Base-by-base conservation (phyloP, 2,888 invertebrate genomes). In the Oscheius onirici region DNA sequence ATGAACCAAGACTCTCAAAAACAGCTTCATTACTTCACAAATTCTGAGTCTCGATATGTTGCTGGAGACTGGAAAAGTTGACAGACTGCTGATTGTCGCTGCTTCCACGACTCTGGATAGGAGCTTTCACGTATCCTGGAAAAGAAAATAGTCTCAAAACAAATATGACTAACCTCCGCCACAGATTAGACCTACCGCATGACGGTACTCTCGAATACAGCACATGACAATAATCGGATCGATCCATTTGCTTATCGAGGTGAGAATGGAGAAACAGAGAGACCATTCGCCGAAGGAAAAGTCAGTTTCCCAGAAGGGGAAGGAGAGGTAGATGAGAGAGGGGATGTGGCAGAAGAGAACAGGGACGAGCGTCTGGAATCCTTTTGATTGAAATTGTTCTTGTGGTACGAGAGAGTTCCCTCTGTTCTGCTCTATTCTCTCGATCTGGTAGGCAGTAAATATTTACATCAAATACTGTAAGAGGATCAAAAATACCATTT, bases 191-290 rank as follows among this genome's bases (percentile, higher is more conserved):
- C 17, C 17, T 3, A 55, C 1, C 2, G 54, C 54, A 15, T 26
- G n/a, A 15, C 54, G 54, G 34, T 55, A 55, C 34, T 55, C 54
- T 26, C 22, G 22, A 15, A 55, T 55, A 26, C 26, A 55, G 54
- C 22, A 2, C 26, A 55, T 55, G 24, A 55, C 54, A 24, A 55
- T 55, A 55, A 55, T 55, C 6, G 54, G 54, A 26, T 55, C 54
- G n/a, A 55, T 55, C 54, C 54, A 55, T n/a, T 55, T 55, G 54
- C 54, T 55, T 2, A 55, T 55, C 13, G 54, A 55, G n/a, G 54
- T 55, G 20, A 55, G 22, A 6, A 55, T 22, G 13, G 54, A 55
- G 24, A 55, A 55, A 2, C n/a, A 15, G 13, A 55, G 54, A 22
- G 28, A 28, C 54, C 54, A 55, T 26, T 22, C 28, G 13, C 54